Percentiles rank a stretch among this genome's conserved stretches.
phyloP scores from a whole-genome alignment of 2,888 invertebrate species.

The Melipona bicolor region DNA sequence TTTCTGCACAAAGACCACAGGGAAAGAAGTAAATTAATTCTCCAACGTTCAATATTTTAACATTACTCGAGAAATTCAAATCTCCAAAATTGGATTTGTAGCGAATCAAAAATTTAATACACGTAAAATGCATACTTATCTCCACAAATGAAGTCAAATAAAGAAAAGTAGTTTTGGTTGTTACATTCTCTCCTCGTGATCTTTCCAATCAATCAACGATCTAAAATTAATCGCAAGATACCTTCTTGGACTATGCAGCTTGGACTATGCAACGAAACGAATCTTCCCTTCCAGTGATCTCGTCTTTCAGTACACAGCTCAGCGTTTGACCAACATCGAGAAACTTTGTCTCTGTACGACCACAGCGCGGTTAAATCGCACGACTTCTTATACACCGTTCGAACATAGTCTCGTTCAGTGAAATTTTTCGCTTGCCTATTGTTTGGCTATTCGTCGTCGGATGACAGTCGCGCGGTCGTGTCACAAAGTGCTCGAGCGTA shows the following conservation, averaged over 20 bases:
- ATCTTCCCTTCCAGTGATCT: not conserved
- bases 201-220: not conserved
- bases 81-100: not conserved
- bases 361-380: not conserved
- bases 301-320: not conserved
- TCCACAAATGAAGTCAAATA: not conserved
- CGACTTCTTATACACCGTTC: not conserved
- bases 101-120: not conserved
- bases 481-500: not conserved
- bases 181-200: not conserved
- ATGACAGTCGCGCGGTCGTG: constrained; percentile 8
- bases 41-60: not conserved
- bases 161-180: not conserved
- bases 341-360: not conserved
- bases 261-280: not conserved
- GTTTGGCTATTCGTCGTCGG: too few species aligned
- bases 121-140: not conserved
- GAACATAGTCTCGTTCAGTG: not conserved
- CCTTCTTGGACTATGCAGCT: not conserved
- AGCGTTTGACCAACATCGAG: not conserved
- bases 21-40: too few species aligned
- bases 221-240: not conserved
- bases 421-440: not conserved
- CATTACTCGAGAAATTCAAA: not conserved
- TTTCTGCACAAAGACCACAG: not conserved